Evolutionary conservation across 2,797 vertebrate species (phyloP), one percentile per base, ranked within the genome.

Genomic region (Enteromius trimaculatus): DNA sequence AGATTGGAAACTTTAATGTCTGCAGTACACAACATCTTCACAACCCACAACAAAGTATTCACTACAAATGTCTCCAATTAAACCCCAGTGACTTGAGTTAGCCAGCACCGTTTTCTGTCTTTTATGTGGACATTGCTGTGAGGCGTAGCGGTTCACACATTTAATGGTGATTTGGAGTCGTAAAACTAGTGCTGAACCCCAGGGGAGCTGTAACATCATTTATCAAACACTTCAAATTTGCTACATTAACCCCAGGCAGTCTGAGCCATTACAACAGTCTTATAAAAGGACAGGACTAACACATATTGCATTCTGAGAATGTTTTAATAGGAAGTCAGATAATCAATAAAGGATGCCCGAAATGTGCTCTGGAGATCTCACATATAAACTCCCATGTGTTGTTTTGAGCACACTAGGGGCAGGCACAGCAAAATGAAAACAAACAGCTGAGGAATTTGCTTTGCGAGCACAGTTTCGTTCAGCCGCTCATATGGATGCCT

Each of bases 1-100:
- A 71, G 76, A 78, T 26, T 65, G 62, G 82, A 70, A 78, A 39
- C 68, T 9, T 69, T 23, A 77, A 85, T 83, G 82, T 86, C 82
- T 47, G 17, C 8, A 62, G 42, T 29, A 53, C n/a, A 68, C 60
- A 81, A 58, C 72, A 76, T 29, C 82, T 83, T 74, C 58, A 17
- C 47, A 49, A 42, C 26, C 90, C 88, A 91, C 92, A 91, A 82
- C 84, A 93, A 90, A 92, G 89, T 80, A 87, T 58, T 82, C 84
- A 74, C 70, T 87, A 79, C 71, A 75, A 87, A 85, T 70, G 81
- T 86, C 68, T 80, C 23, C 69, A 80, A 42, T 83, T 81, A 44
- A 78, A 79, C 6, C 47, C 66, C 51, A 78, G 53, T 26, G 79
- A 64, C 77, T 81, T 16, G 76, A 62, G 86, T 84, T 49, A 68